Evolutionary conservation across 2,113 vertebrate genomes (phyloP), one percentile per base, ranked within the genome.

Genomic region (Melanerpes formicivorus): DNA sequence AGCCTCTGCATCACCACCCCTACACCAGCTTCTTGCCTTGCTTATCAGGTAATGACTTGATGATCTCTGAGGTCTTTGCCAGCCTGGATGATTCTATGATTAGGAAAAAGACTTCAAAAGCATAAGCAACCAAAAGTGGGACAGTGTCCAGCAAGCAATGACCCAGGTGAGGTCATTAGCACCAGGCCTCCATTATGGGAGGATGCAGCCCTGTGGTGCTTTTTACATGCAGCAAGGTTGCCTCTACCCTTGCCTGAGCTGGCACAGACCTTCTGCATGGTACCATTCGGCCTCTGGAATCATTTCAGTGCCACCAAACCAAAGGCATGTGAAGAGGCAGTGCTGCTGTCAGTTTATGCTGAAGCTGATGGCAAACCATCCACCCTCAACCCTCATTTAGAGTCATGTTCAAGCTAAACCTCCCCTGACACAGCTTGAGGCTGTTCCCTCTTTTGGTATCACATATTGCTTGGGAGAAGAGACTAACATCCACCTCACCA

Each of bases 321-420:
- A 30, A 16, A 4, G 15, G 11, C 1, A 0, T 40, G 40, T 1
- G 1, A 50, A 14, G 10, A 19, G 16, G 19, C 40, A 40, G 4
- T 3, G 13, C 29, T n/a, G 25, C 40, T 26, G 13, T 3, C 23
- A 4, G 26, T 18, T 50, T 25, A 17, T 10, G 29, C 12, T 2
- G 2, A 42, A 44, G 50, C 18, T 1, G 4, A 17, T 3, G 29
- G 63, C 19, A 11, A 84, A 50, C 4, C 56, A 48, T 50, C 32
- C 23, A 70, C 23, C 27, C 30, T 5, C 60, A 37, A 8, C 65
- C 37, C 58, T 48, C 19, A 4, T 27, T 42, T 30, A 44, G 27
- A 29, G 21, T 4, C 64, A 30, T 44, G 12, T 21, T 27, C 40
- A 44, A 66, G 40, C 64, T 21, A 65, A 65, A 65, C 17, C 40